These are phyloP conservation scores for Cyanistes caeruleus DNA, from an alignment of 2,113 vertebrate genomes.

Conservation along the genomic window DNA sequence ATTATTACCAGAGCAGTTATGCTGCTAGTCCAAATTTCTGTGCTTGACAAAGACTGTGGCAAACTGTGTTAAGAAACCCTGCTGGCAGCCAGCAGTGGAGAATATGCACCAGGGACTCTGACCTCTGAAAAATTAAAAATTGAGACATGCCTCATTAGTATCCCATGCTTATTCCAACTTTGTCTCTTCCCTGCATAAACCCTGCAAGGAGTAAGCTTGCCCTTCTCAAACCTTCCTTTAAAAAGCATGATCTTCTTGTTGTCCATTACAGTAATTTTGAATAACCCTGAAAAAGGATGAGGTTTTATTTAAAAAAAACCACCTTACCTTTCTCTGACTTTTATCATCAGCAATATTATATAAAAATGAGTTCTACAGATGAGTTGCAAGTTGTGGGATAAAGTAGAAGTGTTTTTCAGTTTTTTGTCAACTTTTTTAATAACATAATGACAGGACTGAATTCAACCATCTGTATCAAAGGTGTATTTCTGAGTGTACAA, in stretches of 20 bases:
- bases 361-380: not conserved
- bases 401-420: not conserved
- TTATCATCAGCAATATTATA: not conserved
- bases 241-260: not conserved
- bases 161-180: not conserved
- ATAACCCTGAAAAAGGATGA: not conserved
- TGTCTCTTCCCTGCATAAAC: not conserved
- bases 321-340: not conserved
- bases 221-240: not conserved
- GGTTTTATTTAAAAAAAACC: not conserved
- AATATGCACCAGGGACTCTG: not conserved
- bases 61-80: not conserved
- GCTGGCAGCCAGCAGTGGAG: not conserved
- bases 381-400: not conserved
- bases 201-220: fast-evolving
- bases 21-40: not conserved
- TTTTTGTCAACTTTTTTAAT: not conserved
- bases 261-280: not conserved
- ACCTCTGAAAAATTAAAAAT: not conserved
- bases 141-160: fast-evolving
- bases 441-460: not conserved
- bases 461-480: not conserved
- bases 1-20: not conserved
- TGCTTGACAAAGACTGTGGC: not conserved
- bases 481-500: not conserved